A percentile compares a stretch with the other conserved stretches of the same genome.
These are phyloP conservation scores for Myotis davidii DNA, from an alignment of 2,113 vertebrate species.

Conservation along the genomic window DNA sequence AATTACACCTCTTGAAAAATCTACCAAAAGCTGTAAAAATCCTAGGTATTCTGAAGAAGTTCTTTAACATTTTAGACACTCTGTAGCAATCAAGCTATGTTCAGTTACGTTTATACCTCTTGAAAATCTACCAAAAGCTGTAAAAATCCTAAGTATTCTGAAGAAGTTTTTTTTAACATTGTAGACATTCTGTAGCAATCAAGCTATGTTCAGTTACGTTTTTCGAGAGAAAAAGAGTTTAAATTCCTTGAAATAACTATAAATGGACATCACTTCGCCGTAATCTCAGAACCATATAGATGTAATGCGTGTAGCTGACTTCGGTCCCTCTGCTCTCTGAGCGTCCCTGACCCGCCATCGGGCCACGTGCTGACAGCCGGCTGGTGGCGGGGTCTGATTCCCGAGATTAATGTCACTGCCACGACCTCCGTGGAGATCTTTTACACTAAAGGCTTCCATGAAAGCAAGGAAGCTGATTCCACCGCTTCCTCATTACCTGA, in stretches of 20 bases:
- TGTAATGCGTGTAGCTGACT: not conserved
- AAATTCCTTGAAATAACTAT: not conserved
- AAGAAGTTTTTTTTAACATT: not conserved
- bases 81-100: not conserved
- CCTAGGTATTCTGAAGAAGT: not conserved
- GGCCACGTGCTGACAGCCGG: not conserved
- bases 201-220: not conserved
- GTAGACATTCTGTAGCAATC: not conserved
- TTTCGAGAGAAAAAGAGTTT: not conserved
- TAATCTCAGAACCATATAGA: not conserved
- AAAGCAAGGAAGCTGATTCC: not conserved
- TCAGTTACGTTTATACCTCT: not conserved
- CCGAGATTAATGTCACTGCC: not conserved
- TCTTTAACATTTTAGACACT: not conserved
- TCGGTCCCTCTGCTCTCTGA: too few relatives aligned
- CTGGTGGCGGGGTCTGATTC: not conserved
- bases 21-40: not conserved
- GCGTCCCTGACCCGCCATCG: not conserved
- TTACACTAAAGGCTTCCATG: not conserved
- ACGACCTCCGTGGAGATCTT: not conserved
- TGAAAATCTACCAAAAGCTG: constrained; percentile 16
- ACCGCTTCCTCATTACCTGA: not conserved
- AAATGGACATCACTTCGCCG: not conserved
- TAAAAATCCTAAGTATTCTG: not conserved
- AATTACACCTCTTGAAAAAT: constrained; percentile 29